Percentiles rank a stretch among this genome's conserved stretches.
Evolutionary conservation across 2,797 vertebrate species (phyloP).

Genomic region (Tangara arthus): DNA sequence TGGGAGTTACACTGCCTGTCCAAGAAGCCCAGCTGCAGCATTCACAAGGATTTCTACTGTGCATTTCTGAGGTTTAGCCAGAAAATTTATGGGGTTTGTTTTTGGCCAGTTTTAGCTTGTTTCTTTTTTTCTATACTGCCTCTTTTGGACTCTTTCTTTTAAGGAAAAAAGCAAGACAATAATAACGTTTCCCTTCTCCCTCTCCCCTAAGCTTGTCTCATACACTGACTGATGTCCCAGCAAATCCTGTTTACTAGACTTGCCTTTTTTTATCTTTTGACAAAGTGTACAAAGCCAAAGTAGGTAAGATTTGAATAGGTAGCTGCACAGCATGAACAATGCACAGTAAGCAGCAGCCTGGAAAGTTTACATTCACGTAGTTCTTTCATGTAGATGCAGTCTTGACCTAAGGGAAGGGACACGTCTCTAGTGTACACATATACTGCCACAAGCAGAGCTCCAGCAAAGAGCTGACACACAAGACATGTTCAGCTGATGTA

Average conservation of each 20-base stretch:
- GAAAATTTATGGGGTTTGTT: not conserved
- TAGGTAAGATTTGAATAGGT: not conserved
- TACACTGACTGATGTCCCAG: not conserved
- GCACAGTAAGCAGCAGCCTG: not conserved
- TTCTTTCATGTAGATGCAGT: not conserved
- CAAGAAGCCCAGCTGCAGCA: conserved; percentile 41
- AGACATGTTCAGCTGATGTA: not conserved
- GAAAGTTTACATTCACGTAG: not conserved
- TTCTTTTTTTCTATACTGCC: not conserved
- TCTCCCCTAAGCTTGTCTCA: not conserved
- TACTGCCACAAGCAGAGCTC: not conserved
- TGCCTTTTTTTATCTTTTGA: not conserved
- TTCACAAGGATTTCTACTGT: conserved; percentile 17
- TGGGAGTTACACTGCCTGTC: not conserved
- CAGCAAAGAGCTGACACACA: not conserved
- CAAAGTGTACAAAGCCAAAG: not conserved
- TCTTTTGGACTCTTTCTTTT: not conserved
- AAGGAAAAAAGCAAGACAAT: not conserved
- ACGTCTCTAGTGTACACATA: not conserved
- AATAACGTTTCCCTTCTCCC: not conserved
- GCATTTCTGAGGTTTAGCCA: conserved; percentile 11
- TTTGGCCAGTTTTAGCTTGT: not conserved
- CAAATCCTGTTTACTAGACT: not conserved
- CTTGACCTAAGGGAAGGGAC: not conserved
- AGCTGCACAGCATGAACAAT: not conserved